Conservation (phyloP, 2,113 vertebrate genomes). For the Xiphias gladius region DNA sequence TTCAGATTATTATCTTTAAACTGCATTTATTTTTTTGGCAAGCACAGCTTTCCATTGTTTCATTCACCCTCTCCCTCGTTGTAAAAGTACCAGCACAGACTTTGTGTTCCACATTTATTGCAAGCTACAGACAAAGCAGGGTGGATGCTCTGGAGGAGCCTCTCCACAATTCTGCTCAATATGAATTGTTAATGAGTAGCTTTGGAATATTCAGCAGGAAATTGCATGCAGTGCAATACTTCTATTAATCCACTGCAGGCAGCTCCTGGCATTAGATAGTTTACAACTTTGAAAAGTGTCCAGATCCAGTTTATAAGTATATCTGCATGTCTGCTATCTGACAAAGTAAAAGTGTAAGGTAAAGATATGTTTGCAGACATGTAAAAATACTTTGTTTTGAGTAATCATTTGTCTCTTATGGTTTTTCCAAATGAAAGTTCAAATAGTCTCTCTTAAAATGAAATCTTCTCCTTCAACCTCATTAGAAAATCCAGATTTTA, state of each 20-base stretch:
- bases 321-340: background rate
- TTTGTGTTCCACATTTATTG: background rate
- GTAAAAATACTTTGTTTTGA: background rate
- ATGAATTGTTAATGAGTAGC: constrained; percentile 31
- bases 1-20: constrained; percentile 13
- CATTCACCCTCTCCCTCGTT: background rate
- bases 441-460: background rate
- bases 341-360: background rate
- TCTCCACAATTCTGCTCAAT: background rate
- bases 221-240: background rate
- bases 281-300: background rate
- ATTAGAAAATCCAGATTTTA: background rate
- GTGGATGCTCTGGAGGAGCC: background rate
- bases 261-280: background rate
- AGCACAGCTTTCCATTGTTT: constrained; percentile 25
- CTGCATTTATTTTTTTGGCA: constrained; percentile 15
- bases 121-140: background rate
- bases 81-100: background rate
- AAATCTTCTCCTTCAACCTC: background rate
- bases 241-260: background rate
- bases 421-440: background rate
- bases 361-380: background rate
- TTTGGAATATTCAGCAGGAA: constrained; percentile 24
- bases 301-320: background rate
- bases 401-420: background rate